Percentiles rank a stretch among this genome's conserved stretches.
Conservation (phyloP, 2,113 vertebrate species). For the Notarius lentiginosus region DNA sequence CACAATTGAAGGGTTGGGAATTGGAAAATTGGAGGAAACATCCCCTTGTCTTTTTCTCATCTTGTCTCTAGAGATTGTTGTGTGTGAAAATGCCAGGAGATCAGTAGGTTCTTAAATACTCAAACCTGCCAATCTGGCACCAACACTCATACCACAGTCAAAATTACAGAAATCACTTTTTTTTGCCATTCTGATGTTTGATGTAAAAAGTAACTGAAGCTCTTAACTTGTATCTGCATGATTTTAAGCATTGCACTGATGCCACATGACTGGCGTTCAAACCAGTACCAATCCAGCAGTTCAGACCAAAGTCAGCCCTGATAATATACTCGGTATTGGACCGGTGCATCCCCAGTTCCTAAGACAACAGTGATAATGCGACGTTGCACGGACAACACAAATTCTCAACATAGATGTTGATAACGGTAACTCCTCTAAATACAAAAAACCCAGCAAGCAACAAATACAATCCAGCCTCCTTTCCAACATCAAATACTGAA, state of each 20-base stretch:
- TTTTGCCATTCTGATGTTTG: neutral
- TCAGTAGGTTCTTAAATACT: neutral
- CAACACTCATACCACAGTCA: neutral
- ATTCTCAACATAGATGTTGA: constrained; percentile 32
- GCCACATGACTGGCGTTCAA: neutral
- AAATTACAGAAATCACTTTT: neutral
- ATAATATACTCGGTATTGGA: neutral
- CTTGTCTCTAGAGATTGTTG: neutral
- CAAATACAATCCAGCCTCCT: constrained; percentile 46
- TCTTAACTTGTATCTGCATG: neutral
- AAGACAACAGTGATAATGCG: constrained; percentile 31
- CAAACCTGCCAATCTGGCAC: neutral
- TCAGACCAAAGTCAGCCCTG: neutral
- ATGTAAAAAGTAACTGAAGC: neutral
- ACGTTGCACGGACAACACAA: constrained; percentile 23
- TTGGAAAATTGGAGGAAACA: neutral
- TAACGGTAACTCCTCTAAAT: constrained; percentile 59
- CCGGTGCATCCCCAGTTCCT: neutral
- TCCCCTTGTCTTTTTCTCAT: neutral
- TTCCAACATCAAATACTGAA: constrained; percentile 69
- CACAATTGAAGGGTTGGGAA: neutral
- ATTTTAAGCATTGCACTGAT: neutral
- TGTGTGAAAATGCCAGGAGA: neutral
- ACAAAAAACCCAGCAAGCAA: constrained; percentile 47
- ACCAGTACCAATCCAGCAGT: neutral